A percentile compares a stretch with the other conserved stretches of the same genome.
Conservation (phyloP, 2,888 invertebrate species). For the Caprella mutica region DNA sequence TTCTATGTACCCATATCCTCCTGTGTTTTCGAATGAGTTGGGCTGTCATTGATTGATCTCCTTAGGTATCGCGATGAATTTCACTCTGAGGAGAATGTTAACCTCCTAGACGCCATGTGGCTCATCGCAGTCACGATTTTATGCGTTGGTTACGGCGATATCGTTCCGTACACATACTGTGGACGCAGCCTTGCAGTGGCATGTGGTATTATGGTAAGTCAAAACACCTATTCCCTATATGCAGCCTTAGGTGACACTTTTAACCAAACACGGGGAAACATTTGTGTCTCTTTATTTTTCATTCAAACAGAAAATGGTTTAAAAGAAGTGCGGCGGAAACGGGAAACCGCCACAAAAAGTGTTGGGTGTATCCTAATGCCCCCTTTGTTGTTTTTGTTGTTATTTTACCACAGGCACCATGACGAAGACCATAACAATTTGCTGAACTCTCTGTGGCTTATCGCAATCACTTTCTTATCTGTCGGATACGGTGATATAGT, state of each 20-base stretch:
- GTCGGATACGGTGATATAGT: slow-evolving; percentile 99
- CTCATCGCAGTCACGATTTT: slow-evolving; percentile 99
- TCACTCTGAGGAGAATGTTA: slow-evolving; percentile 97
- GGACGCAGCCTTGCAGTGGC: slow-evolving; percentile 98
- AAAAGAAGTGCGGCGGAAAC: no score
- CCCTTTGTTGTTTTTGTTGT: slow-evolving; percentile 9
- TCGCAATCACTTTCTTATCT: slow-evolving; percentile 99
- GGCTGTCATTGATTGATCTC: no score
- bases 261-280: no score
- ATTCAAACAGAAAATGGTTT: no score
- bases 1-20: no score
- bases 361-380: slow-evolving; percentile 1
- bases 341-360: slow-evolving; percentile 8
- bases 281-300: no score
- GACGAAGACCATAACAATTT: slow-evolving; percentile 97
- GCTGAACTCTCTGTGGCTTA: slow-evolving; percentile 99
- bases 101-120: slow-evolving; percentile 99
- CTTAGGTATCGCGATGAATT: no score
- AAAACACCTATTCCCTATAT: neutral
- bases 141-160: slow-evolving; percentile 99
- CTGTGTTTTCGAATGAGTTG: no score
- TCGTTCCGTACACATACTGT: slow-evolving; percentile 99
- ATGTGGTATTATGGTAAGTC: slow-evolving; percentile 98
- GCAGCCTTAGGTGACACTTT: neutral
- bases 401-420: slow-evolving; percentile 67